Base-by-base conservation (phyloP, 2,113 vertebrate species). In the Tupaia chinensis region DNA sequence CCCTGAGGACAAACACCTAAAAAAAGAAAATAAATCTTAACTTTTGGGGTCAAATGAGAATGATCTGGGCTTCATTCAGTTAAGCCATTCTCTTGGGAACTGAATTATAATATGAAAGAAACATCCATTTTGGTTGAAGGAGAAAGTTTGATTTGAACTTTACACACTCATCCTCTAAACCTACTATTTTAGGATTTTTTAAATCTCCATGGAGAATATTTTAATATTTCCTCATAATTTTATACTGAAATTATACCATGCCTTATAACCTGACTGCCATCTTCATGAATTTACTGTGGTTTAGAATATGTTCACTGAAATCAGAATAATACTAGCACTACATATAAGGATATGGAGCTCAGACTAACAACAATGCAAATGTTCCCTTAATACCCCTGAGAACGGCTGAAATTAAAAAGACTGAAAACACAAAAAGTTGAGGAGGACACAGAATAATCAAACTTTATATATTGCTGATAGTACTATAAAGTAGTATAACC, bases 1-100 rank as follows among this genome's bases (percentile, higher is more conserved):
- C 96, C 96, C 92, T 7, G 23, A 97, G 97, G 76, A 96, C 27
- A 84, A 94, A 92, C 58, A 92, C 83, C 95, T 97, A 96, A 58
- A 70, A 96, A 90, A 94, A 81, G 88, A 61, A 20, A 78, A 44
- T 1, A 91, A 66, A 66, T 16, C 56, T 17, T 17, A n/a, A 90
- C 16, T 80, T 74, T 89, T 68, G 90, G 70, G 73, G 27, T 96
- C 66, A 79, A 61, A 73, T 96, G 95, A 84, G 86, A 87, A 32
- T 29, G 44, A 97, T 90, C 83, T 95, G 63, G 66, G 68, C 32
- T 95, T 79, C 25, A 29, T 90, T 97, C 84, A 60, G 0, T 34
- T 87, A 81, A 83, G 53, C 19, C 69, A 25, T 9, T 44, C 91
- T 70, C n/a, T 22, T 4, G 54, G 70, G 82, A 84, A 88, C 8